These are phyloP conservation scores for Scylla paramamosain DNA, from an alignment of 1,140 invertebrate genomes.

Conservation along the genomic window DNA sequence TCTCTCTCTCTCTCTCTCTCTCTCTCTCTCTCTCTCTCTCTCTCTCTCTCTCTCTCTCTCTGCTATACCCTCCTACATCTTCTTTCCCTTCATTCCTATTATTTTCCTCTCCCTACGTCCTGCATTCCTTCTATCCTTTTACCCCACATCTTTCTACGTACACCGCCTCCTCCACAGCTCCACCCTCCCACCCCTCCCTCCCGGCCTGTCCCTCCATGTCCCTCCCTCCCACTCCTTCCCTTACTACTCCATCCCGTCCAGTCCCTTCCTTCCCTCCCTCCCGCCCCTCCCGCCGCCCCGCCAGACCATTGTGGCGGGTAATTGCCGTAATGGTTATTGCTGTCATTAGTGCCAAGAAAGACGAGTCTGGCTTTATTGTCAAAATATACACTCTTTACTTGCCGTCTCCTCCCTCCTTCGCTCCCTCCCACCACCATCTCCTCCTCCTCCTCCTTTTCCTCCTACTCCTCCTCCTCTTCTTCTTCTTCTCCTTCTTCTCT, in stretches of 20 bases:
- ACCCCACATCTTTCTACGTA: too few relatives aligned
- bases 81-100: too few relatives aligned
- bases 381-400: slow-evolving; percentile 44
- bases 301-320: slow-evolving; percentile 31
- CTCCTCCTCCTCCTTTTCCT: background rate
- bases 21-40: slow-evolving; percentile 47
- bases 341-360: slow-evolving; percentile 49
- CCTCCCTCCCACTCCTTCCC: background rate
- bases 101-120: too few relatives aligned
- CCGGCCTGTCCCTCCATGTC: background rate
- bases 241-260: too few relatives aligned
- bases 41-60: slow-evolving; percentile 49
- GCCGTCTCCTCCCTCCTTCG: background rate
- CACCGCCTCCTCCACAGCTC: too few relatives aligned
- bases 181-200: background rate
- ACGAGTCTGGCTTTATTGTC: slow-evolving; percentile 46
- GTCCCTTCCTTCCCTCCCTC: background rate
- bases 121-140: background rate
- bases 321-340: slow-evolving; percentile 58
- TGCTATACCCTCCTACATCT: background rate
- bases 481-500: background rate
- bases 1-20: background rate
- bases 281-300: background rate
- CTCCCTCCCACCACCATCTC: background rate
- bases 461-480: background rate